Evolutionary conservation across 2,113 vertebrate species (phyloP).

Genomic region (Platysternon megacephalum): DNA sequence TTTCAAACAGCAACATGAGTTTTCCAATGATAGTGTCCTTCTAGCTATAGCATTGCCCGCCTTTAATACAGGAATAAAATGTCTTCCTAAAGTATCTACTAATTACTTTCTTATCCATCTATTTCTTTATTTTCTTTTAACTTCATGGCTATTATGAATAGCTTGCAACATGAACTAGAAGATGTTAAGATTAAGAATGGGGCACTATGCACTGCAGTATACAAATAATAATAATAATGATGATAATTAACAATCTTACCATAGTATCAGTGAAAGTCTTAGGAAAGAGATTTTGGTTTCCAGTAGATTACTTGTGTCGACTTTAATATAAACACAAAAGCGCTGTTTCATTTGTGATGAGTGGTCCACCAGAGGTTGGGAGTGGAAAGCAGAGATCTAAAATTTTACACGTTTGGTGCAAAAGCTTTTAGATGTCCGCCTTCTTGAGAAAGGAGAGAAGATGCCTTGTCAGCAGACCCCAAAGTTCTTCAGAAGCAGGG

Average conservation of each 20-base stretch:
- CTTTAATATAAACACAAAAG: neutral
- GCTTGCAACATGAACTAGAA: neutral
- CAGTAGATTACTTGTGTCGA: rapidly evolving
- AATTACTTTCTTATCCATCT: neutral
- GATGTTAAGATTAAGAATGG: neutral
- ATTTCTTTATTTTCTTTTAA: neutral
- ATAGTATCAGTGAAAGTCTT: neutral
- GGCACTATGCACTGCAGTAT: neutral
- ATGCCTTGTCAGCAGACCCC: neutral
- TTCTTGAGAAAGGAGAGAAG: neutral
- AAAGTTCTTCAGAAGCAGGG: neutral
- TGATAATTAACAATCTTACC: neutral
- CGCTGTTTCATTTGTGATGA: neutral
- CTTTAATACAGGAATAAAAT: neutral
- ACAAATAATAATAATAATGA: neutral
- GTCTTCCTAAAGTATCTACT: neutral
- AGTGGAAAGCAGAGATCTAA: rapidly evolving
- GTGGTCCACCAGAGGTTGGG: neutral
- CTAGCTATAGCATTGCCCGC: neutral
- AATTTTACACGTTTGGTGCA: neutral
- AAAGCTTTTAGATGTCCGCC: neutral
- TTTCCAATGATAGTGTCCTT: neutral
- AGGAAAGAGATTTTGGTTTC: neutral
- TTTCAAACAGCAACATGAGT: neutral
- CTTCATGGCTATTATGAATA: neutral